A percentile compares a stretch with the other conserved stretches of the same genome.
phyloP scores from a whole-genome alignment of 2,113 vertebrate genomes.

The Crotalus tigris region DNA sequence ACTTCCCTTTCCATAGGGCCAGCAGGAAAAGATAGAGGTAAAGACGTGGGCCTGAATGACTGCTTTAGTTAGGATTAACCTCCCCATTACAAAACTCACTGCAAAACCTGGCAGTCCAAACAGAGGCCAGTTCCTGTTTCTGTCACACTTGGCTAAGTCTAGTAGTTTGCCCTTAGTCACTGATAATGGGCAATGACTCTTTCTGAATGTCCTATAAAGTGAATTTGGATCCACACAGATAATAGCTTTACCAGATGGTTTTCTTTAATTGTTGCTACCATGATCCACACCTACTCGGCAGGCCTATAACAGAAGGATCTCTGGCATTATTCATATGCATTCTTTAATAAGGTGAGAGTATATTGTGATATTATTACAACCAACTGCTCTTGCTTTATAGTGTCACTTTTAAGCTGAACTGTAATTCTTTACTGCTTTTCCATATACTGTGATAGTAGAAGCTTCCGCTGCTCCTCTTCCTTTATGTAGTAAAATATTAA shows the following conservation, averaged over 20 bases:
- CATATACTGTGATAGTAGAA: not conserved
- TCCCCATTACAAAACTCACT: not conserved
- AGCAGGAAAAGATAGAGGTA: not conserved
- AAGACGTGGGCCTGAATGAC: not conserved
- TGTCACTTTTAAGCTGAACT: not conserved
- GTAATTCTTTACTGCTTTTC: not conserved
- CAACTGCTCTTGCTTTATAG: not conserved
- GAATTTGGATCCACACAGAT: slow-evolving; percentile 11
- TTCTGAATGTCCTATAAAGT: slow-evolving; percentile 17
- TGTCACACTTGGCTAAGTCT: slow-evolving; percentile 17
- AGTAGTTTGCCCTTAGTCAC: slow-evolving; percentile 11
- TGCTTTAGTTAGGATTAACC: not conserved
- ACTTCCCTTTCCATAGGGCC: not conserved
- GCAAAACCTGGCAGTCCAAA: not conserved
- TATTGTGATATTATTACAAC: not conserved
- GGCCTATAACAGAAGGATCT: slow-evolving; percentile 21
- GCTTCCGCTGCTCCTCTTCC: not conserved
- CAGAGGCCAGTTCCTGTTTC: not conserved
- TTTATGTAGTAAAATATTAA: not conserved
- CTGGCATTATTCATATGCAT: not conserved
- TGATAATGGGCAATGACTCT: slow-evolving; percentile 22
- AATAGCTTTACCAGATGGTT: slow-evolving; percentile 26
- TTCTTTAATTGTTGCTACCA: slow-evolving; percentile 26
- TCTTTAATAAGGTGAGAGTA: not conserved
- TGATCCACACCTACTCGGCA: not conserved